phyloP scores from a whole-genome alignment of 2,113 vertebrate genomes.

The Boleophthalmus pectinirostris region DNA sequence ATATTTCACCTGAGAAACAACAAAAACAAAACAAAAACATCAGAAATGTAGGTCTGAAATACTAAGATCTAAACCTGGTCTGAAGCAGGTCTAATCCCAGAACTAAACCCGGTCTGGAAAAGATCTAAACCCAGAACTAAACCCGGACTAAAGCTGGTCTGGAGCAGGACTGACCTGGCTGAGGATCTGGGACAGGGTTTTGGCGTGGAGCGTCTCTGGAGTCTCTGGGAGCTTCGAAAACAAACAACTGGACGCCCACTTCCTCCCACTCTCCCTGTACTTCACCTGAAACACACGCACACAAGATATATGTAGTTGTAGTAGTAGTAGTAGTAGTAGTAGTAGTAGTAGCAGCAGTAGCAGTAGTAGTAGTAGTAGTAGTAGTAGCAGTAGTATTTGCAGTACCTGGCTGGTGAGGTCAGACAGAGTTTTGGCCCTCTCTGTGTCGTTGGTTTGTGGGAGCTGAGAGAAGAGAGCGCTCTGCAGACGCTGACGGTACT shows the following conservation, averaged over 20 bases:
- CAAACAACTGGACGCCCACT: slow-evolving; percentile 74
- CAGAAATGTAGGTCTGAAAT: background rate
- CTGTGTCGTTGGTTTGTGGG: slow-evolving; percentile 48
- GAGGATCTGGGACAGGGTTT: slow-evolving; percentile 50
- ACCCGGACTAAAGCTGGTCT: too few relatives aligned
- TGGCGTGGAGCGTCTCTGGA: slow-evolving; percentile 50
- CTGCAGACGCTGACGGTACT: slow-evolving; percentile 80
- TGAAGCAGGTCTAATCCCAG: background rate
- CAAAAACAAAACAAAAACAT: background rate
- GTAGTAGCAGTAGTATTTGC: background rate
- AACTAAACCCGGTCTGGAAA: background rate
- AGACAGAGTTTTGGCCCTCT: slow-evolving; percentile 48
- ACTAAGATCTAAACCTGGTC: too few relatives aligned
- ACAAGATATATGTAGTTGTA: background rate
- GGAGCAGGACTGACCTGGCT: slow-evolving; percentile 52
- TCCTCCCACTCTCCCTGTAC: slow-evolving; percentile 82
- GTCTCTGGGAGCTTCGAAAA: slow-evolving; percentile 88
- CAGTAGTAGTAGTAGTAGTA: slow-evolving; percentile 8
- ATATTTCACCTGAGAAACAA: slow-evolving; percentile 60
- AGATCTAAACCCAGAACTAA: too few relatives aligned
- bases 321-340: background rate
- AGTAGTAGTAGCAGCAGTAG: background rate
- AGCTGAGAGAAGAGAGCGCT: slow-evolving; percentile 52
- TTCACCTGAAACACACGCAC: slow-evolving; percentile 68
- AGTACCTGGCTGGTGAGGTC: slow-evolving; percentile 63